Conservation (phyloP, 2,113 vertebrate species). For the Sminthopsis crassicaudata region DNA sequence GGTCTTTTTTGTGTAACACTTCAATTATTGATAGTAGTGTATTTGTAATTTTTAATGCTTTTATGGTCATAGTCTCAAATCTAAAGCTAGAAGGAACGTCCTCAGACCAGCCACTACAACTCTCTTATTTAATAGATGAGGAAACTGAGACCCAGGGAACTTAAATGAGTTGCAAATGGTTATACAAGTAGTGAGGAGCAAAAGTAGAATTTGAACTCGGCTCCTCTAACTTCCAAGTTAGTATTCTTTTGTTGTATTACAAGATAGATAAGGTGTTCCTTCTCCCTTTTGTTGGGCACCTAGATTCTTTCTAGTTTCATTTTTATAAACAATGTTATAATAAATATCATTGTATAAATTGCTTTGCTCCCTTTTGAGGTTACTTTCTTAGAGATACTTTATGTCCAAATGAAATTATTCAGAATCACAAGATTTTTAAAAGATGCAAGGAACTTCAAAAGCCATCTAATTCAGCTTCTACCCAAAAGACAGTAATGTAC, state of each 20-base stretch:
- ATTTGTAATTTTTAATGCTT: background rate
- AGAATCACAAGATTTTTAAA: background rate
- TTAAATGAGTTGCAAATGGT: background rate
- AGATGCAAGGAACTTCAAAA: background rate
- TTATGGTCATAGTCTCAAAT: background rate
- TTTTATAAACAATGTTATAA: background rate
- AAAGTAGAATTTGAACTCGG: background rate
- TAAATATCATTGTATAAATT: background rate
- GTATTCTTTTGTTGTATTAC: background rate
- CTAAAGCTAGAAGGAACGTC: background rate
- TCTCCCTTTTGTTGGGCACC: background rate
- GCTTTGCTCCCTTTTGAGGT: background rate
- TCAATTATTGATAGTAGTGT: background rate
- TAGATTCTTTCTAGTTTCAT: background rate
- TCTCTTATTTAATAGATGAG: background rate
- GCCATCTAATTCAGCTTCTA: background rate
- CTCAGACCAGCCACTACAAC: background rate
- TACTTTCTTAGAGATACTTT: background rate
- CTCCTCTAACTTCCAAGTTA: background rate
- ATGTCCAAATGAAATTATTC: background rate
- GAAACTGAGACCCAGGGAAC: background rate
- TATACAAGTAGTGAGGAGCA: background rate
- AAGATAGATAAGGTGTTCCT: background rate
- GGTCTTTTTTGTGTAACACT: background rate
- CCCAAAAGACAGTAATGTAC: background rate